phyloP scores from a whole-genome alignment of 2,113 vertebrate species.

The Sapayoa aenigma region DNA sequence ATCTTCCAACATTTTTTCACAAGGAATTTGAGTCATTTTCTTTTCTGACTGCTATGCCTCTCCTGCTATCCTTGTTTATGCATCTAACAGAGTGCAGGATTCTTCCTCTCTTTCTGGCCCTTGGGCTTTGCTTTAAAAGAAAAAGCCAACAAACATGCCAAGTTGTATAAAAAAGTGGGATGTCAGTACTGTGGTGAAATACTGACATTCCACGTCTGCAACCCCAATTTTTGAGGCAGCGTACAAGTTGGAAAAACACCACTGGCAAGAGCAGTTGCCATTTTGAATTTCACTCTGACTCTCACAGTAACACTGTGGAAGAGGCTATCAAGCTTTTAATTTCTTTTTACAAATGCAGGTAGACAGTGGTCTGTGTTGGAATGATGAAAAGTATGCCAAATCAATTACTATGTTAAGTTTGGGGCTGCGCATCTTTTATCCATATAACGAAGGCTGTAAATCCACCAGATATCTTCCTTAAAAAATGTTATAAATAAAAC shows the following conservation, averaged over 20 bases:
- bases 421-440: not conserved
- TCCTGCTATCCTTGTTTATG: not conserved
- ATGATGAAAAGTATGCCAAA: conserved; percentile 13
- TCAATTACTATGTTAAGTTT: not conserved
- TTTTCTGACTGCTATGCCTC: not conserved
- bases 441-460: not conserved
- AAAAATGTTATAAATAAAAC: not conserved
- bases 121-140: conserved; percentile 65
- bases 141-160: conserved; percentile 68
- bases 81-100: not conserved
- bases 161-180: conserved; percentile 55
- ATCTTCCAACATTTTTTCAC: conserved; percentile 5
- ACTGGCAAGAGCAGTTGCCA: conserved; percentile 79
- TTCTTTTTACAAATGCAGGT: conserved; percentile 51
- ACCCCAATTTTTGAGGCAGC: conserved; percentile 37
- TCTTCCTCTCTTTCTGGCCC: conserved; percentile 52
- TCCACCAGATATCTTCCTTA: not conserved
- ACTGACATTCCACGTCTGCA: conserved; percentile 35
- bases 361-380: conserved; percentile 50
- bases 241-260: conserved; percentile 69
- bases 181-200: conserved; percentile 45
- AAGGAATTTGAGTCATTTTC: conserved; percentile 22
- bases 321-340: conserved; percentile 35
- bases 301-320: not conserved
- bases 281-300: conserved; percentile 56